phyloP scores from a whole-genome alignment of 2,888 invertebrate genomes.

The Proisotoma minuta region DNA sequence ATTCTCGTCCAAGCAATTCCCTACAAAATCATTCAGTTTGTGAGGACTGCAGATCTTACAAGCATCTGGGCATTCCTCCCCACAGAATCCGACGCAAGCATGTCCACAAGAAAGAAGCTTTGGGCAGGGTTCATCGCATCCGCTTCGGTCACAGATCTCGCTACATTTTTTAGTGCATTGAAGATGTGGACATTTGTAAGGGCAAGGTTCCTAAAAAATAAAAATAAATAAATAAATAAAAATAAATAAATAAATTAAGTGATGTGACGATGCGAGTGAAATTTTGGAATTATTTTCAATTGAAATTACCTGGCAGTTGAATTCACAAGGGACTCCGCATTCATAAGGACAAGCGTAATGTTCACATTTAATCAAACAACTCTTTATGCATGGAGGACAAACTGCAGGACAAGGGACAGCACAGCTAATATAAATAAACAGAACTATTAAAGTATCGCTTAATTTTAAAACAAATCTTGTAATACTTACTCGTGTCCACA shows the following conservation, averaged over 20 bases:
- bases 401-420: constrained; percentile 4
- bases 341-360: constrained; percentile 31
- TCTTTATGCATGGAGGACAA: constrained; percentile 8
- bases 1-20: no score
- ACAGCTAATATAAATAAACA: constrained; percentile 14
- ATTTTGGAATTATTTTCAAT: not conserved
- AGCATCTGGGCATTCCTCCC: constrained; percentile 63
- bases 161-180: constrained; percentile 28
- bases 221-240: not conserved
- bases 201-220: constrained; percentile 30
- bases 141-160: constrained; percentile 50
- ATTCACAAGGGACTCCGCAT: constrained; percentile 37
- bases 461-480: not conserved
- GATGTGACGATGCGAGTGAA: no score
- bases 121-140: constrained; percentile 50
- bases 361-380: constrained; percentile 34
- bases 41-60: constrained; percentile 57
- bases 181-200: constrained; percentile 32
- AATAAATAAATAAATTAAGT: no score
- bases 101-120: constrained; percentile 49
- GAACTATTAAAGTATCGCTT: not conserved
- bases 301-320: constrained; percentile 17
- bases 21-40: constrained; percentile 40
- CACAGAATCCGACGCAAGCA: constrained; percentile 59
- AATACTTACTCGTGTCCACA: constrained; percentile 59